phyloP scores from a whole-genome alignment of 2,888 invertebrate species.

The Metacarcinus magister region DNA sequence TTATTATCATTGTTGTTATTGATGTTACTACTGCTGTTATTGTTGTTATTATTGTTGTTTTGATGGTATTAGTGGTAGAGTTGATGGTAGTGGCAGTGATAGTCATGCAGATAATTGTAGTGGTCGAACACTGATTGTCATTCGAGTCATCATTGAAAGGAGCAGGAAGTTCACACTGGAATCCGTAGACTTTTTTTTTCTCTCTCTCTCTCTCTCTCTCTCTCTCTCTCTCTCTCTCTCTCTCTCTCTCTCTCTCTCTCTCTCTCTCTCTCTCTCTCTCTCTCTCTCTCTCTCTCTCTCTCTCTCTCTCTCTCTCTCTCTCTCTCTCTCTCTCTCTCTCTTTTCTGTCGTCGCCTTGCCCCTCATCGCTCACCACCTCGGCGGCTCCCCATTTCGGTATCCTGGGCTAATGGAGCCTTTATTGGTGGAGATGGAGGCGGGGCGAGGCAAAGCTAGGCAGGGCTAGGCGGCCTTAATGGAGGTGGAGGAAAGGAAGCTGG shows the following conservation, averaged over 20 bases:
- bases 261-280: slow-evolving; percentile 10
- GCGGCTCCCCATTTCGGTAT: background rate
- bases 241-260: slow-evolving; percentile 2
- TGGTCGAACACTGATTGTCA: no score
- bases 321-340: background rate
- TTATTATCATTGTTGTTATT: no score
- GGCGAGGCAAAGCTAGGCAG: no score
- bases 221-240: slow-evolving; percentile 2
- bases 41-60: no score
- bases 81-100: no score
- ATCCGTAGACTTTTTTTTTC: background rate
- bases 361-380: slow-evolving; percentile 19
- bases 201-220: slow-evolving; percentile 2
- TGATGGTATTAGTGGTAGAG: no score
- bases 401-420: slow-evolving; percentile 26
- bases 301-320: slow-evolving; percentile 26
- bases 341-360: no score
- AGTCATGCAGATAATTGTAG: no score
- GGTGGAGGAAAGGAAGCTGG: background rate
- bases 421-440: background rate
- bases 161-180: background rate
- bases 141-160: background rate
- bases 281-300: slow-evolving; percentile 26
- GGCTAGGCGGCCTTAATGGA: background rate
- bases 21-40: no score